Percentiles rank a stretch among this genome's conserved stretches.
Conservation (phyloP, 2,797 vertebrate species). For the Mormyrops boulengeri region DNA sequence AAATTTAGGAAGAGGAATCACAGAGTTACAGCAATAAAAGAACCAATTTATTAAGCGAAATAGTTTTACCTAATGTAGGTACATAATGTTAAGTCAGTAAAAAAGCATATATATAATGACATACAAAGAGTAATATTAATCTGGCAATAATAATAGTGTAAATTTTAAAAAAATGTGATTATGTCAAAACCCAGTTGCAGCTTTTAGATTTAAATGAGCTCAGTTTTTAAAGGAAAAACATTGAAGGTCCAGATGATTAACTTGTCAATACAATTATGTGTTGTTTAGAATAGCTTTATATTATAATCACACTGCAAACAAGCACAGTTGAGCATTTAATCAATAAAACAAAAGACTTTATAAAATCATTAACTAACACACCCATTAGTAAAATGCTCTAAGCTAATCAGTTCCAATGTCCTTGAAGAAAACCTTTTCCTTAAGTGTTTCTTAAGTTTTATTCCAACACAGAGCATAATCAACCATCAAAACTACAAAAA, state of each 20-base stretch:
- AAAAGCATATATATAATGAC: not conserved
- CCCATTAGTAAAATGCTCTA: conserved; percentile 20
- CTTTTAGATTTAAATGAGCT: not conserved
- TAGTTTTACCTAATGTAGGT: not conserved
- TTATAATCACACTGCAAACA: conserved; percentile 23
- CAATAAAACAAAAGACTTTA: conserved; percentile 36
- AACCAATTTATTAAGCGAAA: not conserved
- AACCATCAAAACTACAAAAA: conserved; percentile 21
- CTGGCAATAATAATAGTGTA: not conserved
- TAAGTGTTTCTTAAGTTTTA: conserved; percentile 25
- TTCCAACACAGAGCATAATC: conserved; percentile 43
- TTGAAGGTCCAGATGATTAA: conserved; percentile 1
- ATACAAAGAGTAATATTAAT: not conserved
- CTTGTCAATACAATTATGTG: not conserved
- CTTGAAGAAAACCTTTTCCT: conserved; percentile 35
- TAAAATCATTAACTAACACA: conserved; percentile 39
- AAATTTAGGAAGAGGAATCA: not conserved
- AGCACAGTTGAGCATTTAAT: conserved; percentile 36
- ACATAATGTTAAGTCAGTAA: not conserved
- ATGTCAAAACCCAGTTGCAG: not conserved
- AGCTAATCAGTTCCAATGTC: not conserved
- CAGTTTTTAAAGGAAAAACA: conserved; percentile 1
- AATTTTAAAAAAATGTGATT: not conserved
- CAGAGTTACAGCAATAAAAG: not conserved
- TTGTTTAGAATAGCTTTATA: conserved; percentile 21